These are phyloP conservation scores for Philaenus spumarius DNA, from an alignment of 1,140 invertebrate genomes.

Conservation along the genomic window DNA sequence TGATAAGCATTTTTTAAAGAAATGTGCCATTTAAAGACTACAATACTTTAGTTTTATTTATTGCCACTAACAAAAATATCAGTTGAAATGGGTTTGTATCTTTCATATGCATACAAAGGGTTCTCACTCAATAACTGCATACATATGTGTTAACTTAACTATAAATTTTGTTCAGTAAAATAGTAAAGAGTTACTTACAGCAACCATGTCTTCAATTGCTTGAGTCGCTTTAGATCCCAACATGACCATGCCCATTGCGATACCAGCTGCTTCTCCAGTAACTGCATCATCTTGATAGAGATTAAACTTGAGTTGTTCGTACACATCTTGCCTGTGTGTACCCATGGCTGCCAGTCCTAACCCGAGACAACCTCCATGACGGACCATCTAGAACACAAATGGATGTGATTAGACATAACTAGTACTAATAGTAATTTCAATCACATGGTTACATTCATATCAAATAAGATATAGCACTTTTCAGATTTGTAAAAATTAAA, in stretches of 20 bases:
- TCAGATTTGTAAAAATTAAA: constrained; percentile 1
- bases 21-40: no score
- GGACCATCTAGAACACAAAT: constrained; percentile 60
- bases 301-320: constrained; percentile 94
- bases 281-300: constrained; percentile 98
- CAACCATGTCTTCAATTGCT: constrained; percentile 93
- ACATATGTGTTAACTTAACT: no score
- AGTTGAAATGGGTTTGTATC: no score
- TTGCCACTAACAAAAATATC: no score
- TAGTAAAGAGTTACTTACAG: constrained; percentile 44
- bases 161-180: no score
- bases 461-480: neutral
- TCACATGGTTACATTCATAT: neutral
- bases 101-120: no score
- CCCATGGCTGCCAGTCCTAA: constrained; percentile 97
- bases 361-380: constrained; percentile 95
- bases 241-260: constrained; percentile 99
- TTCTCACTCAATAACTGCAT: no score
- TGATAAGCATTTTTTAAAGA: no score
- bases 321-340: constrained; percentile 87
- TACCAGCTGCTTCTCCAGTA: constrained; percentile 95
- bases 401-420: neutral
- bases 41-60: no score
- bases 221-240: constrained; percentile 83
- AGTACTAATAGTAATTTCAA: neutral